phyloP scores from a whole-genome alignment of 2,888 invertebrate species.

The Odiellus spinosus region DNA sequence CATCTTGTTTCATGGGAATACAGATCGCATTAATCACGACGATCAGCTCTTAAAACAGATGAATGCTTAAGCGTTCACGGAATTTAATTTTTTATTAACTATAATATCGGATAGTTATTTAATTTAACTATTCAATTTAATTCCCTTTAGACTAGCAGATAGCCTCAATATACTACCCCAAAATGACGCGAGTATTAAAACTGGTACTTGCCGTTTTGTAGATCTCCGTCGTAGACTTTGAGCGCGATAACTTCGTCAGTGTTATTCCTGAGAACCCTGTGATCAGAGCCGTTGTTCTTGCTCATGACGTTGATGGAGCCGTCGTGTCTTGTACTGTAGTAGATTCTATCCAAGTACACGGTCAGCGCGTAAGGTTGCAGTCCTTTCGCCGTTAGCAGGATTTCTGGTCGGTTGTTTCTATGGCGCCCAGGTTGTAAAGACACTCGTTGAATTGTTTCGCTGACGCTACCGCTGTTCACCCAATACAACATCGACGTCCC shows the following conservation, averaged over 20 bases:
- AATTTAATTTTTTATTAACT: too few relatives aligned
- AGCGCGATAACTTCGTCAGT: conserved; percentile 32
- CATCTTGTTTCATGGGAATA: too few relatives aligned
- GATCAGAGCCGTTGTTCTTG: conserved; percentile 39
- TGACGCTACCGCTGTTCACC: conserved; percentile 38
- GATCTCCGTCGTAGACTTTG: conserved; percentile 46
- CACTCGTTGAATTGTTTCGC: conserved; percentile 42
- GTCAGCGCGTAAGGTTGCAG: conserved; percentile 45
- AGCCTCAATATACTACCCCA: too few relatives aligned
- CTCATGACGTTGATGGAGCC: conserved; percentile 45
- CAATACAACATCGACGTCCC: conserved; percentile 48
- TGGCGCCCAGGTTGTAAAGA: conserved; percentile 30
- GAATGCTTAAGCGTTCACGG: too few relatives aligned
- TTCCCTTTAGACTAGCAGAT: too few relatives aligned
- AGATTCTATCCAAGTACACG: conserved; percentile 41
- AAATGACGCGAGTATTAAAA: not conserved
- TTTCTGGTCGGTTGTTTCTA: conserved; percentile 24
- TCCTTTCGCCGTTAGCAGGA: conserved; percentile 17
- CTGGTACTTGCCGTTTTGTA: conserved; percentile 35
- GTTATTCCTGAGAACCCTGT: conserved; percentile 40
- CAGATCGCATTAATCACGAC: too few relatives aligned
- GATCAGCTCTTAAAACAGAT: too few relatives aligned
- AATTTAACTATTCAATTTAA: too few relatives aligned
- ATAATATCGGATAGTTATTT: too few relatives aligned
- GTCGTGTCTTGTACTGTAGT: conserved; percentile 50